These are phyloP conservation scores for Bergia puertoricense DNA, from an alignment of 92 coral and sea anemone species.

Conservation along the genomic window DNA sequence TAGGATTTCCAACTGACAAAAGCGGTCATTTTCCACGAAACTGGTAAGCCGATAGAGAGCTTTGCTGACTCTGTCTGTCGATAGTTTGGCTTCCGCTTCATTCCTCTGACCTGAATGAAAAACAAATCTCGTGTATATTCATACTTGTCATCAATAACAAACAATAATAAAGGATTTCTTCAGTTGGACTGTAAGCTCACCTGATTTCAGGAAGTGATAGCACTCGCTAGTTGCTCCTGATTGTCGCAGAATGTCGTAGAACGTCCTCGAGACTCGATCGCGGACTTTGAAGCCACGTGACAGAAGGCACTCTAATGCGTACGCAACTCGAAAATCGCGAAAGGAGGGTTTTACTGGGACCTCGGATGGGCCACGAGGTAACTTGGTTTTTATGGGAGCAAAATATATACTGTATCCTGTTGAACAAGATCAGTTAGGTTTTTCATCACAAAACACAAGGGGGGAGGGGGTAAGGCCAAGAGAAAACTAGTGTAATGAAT, in stretches of 20 bases:
- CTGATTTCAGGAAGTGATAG: background rate
- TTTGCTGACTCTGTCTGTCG: constrained; percentile 44
- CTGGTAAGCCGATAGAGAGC: constrained; percentile 67
- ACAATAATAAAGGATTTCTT: background rate
- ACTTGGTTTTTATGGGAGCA: constrained; percentile 55
- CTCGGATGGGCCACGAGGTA: constrained; percentile 56
- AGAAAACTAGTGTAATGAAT: background rate
- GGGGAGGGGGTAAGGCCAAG: too few species aligned
- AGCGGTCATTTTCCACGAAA: constrained; percentile 61
- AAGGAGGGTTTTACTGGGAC: constrained; percentile 61
- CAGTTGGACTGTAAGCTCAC: background rate
- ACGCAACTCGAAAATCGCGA: constrained; percentile 59
- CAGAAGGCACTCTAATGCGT: constrained; percentile 85
- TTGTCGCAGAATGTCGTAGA: constrained; percentile 65
- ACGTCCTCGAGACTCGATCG: constrained; percentile 70
- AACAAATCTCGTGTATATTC: too few species aligned
- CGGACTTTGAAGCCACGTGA: constrained; percentile 79
- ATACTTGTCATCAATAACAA: too few species aligned
- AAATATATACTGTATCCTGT: constrained; percentile 66
- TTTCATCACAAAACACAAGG: too few species aligned
- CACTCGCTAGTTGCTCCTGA: background rate
- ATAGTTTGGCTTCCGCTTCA: background rate
- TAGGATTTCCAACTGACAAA: constrained; percentile 67
- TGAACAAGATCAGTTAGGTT: background rate
- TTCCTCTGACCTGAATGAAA: background rate